A percentile compares a stretch with the other conserved stretches of the same genome.
Evolutionary conservation across 2,113 vertebrate species (phyloP).

Genomic region (Cololabis saira): DNA sequence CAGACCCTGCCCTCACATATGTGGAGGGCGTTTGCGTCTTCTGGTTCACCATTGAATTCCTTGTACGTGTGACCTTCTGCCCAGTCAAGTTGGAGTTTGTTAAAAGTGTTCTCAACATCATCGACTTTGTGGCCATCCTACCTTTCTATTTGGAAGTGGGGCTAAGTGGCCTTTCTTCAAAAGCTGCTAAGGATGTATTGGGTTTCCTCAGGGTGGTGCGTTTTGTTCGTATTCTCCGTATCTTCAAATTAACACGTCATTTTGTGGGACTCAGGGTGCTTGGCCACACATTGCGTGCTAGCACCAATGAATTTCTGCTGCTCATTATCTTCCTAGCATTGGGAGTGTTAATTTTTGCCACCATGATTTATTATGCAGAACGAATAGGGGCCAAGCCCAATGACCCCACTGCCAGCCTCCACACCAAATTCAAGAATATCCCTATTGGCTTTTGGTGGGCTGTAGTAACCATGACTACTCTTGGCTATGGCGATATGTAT

Average conservation of each 20-base stretch:
- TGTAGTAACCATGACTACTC: constrained; percentile 97
- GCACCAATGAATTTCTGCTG: constrained; percentile 96
- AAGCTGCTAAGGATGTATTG: constrained; percentile 97
- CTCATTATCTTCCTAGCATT: constrained; percentile 96
- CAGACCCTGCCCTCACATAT: constrained; percentile 94
- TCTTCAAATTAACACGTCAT: constrained; percentile 98
- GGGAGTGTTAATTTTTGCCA: constrained; percentile 98
- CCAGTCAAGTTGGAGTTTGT: constrained; percentile 97
- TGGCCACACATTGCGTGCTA: constrained; percentile 95
- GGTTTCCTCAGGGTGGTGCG: constrained; percentile 98
- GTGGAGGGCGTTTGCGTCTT: constrained; percentile 97
- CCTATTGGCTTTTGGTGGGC: constrained; percentile 99
- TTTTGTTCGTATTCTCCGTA: constrained; percentile 96
- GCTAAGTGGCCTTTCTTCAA: constrained; percentile 95
- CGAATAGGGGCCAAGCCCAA: constrained; percentile 92
- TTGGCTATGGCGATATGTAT: constrained; percentile 98
- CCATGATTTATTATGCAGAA: constrained; percentile 99
- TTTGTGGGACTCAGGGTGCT: constrained; percentile 95
- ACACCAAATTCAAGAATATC: constrained; percentile 98
- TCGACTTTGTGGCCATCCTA: constrained; percentile 97
- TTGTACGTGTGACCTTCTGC: constrained; percentile 94
- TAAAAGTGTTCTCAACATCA: constrained; percentile 96
- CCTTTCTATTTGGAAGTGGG: constrained; percentile 98
- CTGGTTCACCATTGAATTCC: constrained; percentile 99
- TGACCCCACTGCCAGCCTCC: constrained; percentile 91